Evolutionary conservation across 2,888 invertebrate species (phyloP), one percentile per base, ranked within the genome.

Genomic region (Arge pagana): DNA sequence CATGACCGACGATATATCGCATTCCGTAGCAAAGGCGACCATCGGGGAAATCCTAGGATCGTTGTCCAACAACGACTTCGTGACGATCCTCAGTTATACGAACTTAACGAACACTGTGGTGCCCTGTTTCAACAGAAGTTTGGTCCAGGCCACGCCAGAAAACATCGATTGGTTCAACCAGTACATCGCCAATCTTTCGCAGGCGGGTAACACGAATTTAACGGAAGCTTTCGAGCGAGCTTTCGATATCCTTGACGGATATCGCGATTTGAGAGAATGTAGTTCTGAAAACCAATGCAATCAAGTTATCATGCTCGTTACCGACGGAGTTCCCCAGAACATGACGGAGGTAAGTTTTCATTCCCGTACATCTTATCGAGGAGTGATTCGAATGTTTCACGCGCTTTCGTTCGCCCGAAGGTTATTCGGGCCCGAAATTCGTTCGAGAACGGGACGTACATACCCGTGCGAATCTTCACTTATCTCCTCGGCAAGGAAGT

Each of bases 41-140:
- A 88, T 97, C 16, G 83, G 86, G 53, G 89, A 90, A 31, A 87
- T 99, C 54, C 77, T 99, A 64, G 93, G 95, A 56, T 98, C 99
- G 0, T 85, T 99, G 41, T 96, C 95, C 5, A 97, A 98, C 72
- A 97, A 99, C 75, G 99, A 99, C 77, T 97, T 90, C 73, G 91
- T 99, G 51, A 97, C 96, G 66, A 89, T 99, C 21, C 86, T 93
- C 64, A 86, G 86, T 71, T 91, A 88, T 65, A 91, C 93, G 62
- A 85, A 87, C 33, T 81, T 82, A 18, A 85, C 89, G 0, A 73
- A 82, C 5, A 88, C 89, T 64, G 83, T 93, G 4, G 90, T 96
- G 19, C 82, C 85, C 0, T 99, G 98, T 77, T 96, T 95, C 72
- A 83, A 86, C 58, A 85, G 87, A 48, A 85, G 84, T 40, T 78